Evolutionary conservation across 2,113 vertebrate genomes (phyloP).

Genomic region (Eleginops maclovinus): DNA sequence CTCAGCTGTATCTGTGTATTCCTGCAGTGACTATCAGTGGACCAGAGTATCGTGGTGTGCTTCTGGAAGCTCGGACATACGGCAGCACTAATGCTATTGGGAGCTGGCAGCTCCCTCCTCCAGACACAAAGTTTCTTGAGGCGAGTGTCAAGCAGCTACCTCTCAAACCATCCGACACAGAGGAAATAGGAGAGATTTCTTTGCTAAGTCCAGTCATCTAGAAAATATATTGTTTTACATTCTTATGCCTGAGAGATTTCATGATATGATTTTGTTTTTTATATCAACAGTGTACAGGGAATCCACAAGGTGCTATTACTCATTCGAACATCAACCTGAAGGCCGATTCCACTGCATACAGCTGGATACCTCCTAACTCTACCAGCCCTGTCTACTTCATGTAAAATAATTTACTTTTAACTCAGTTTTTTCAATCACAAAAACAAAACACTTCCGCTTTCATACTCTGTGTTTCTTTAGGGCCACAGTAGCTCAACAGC

Average conservation of each 20-base stretch:
- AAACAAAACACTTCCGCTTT: background rate
- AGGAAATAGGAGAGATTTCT: background rate
- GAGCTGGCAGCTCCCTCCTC: constrained; percentile 74
- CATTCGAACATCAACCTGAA: constrained; percentile 69
- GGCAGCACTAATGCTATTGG: constrained; percentile 59
- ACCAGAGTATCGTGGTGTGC: constrained; percentile 72
- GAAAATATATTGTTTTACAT: background rate
- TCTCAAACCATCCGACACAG: background rate
- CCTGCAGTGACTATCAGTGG: constrained; percentile 78
- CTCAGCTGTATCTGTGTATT: background rate
- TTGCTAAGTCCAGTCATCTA: background rate
- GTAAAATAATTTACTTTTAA: constrained; percentile 30
- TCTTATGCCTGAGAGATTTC: background rate
- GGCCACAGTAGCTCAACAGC: constrained; percentile 58
- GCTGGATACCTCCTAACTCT: constrained; percentile 42
- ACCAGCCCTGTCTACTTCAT: constrained; percentile 47
- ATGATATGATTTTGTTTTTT: background rate
- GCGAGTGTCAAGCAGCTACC: constrained; percentile 20
- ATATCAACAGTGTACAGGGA: constrained; percentile 46
- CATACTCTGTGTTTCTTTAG: constrained; percentile 20
- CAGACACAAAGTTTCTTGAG: constrained; percentile 70
- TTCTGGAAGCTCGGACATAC: constrained; percentile 72
- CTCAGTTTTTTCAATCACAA: background rate
- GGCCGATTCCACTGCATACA: constrained; percentile 59
- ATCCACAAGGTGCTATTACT: constrained; percentile 53